These are phyloP conservation scores for Vollenhovia emeryi DNA, from an alignment of 1,140 invertebrate genomes.

Conservation along the genomic window DNA sequence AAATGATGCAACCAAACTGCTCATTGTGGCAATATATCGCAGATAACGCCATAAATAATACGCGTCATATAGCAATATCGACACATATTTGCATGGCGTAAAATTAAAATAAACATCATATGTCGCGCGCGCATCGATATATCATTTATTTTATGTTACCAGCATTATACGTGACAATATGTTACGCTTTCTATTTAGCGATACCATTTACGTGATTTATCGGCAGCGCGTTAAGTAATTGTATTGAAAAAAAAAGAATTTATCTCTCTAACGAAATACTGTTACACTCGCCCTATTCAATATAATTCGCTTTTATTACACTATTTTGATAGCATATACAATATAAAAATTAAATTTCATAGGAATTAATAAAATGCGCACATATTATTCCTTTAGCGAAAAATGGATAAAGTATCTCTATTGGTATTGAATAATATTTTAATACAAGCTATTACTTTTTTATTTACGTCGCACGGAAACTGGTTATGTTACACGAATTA, in stretches of 20 bases:
- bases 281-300: not conserved
- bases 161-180: constrained; percentile 49
- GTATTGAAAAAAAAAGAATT: constrained; percentile 39
- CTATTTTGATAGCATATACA: not conserved
- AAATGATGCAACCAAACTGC: constrained; percentile 16
- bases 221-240: constrained; percentile 20
- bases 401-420: not conserved
- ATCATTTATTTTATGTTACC: constrained; percentile 52
- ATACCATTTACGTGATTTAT: constrained; percentile 43
- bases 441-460: constrained; percentile 11
- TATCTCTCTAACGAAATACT: not conserved
- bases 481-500: not conserved
- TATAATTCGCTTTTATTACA: not conserved
- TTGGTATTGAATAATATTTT: not conserved
- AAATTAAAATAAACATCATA: constrained; percentile 57
- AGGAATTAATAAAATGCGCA: not conserved
- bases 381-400: constrained; percentile 18
- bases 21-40: constrained; percentile 39
- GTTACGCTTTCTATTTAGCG: constrained; percentile 48
- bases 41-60: constrained; percentile 41
- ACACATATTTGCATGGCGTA: constrained; percentile 40
- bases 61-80: constrained; percentile 15
- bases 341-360: constrained; percentile 22
- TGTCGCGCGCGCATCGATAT: constrained; percentile 15
- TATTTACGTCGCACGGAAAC: not conserved